Evolutionary conservation across 2,888 invertebrate species (phyloP), one percentile per base, ranked within the genome.

Genomic region (Agrochola lychnidis): DNA sequence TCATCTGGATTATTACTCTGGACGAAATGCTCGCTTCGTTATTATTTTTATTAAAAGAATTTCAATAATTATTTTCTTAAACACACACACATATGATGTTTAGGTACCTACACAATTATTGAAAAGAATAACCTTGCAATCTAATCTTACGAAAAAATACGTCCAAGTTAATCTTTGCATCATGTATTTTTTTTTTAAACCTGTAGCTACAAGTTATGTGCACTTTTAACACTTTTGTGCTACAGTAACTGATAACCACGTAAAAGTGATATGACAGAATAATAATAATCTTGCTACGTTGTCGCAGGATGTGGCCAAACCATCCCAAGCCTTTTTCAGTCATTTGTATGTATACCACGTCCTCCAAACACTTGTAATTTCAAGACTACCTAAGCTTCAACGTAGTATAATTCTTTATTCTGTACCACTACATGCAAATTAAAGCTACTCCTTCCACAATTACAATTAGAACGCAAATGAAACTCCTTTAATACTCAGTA

Each of bases 401-500:
- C 14, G 12, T 22, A 25, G 7, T 63, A 45, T 16, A 36, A 59
- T 59, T 57, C 16, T 76, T 67, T 67, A 59, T 25, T 51, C 14
- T 51, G 30, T n/a, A 19, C 53, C 25, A 25, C 36, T 70, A 40
- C 61, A 48, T 30, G 25, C 40, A 30, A 56, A 79, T 72, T 22
- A 71, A 79, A 70, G 16, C 62, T 30, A 48, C 48, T 62, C 25
- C n/a, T 40, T 57, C 48, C 16, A 56, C 56, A 48, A 10, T 42
- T 2, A 62, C 19, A 70, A 70, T 56, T 79, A 12, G 40, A 59
- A 76, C 79, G 62, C 12, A 62, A 73, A 72, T 62, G 40, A 63
- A 78, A 42, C 25, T 76, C 56, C 5, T 22, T 16, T 4, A 22
- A 53, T 64, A n/a, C 22, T 62, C 10, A 61, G 51, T 56, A 48